Percentiles rank a stretch among this genome's conserved stretches.
Evolutionary conservation across 2,113 vertebrate species (phyloP).

Genomic region (Odocoileus hemionus): DNA sequence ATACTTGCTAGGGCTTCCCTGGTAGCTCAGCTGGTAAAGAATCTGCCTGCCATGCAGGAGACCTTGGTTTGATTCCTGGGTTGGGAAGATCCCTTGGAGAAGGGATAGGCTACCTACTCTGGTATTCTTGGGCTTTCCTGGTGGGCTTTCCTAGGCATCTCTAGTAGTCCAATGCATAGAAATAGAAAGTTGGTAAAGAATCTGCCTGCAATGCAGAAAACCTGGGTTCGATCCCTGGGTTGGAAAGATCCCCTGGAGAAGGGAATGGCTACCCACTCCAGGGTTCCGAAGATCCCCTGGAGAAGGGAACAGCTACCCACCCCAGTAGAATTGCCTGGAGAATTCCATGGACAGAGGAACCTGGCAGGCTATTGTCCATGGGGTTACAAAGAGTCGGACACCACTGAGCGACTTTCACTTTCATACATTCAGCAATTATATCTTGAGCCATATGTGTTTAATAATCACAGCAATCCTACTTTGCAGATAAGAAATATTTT

Average conservation of each 20-base stretch:
- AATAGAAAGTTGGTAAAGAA: background rate
- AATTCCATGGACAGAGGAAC: background rate
- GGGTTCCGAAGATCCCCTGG: background rate
- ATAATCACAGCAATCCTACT: background rate
- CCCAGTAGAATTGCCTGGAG: background rate
- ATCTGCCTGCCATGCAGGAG: background rate
- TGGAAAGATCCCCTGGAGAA: background rate
- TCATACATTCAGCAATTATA: background rate
- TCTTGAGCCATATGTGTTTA: background rate
- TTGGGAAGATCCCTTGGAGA: background rate
- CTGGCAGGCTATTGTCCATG: background rate
- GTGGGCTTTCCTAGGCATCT: background rate
- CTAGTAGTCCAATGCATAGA: background rate
- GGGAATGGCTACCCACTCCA: background rate
- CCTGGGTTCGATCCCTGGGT: background rate
- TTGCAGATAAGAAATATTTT: background rate
- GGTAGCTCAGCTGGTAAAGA: background rate
- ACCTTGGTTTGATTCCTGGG: background rate
- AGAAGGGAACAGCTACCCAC: background rate
- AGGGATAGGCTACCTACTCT: background rate
- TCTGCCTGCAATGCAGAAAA: background rate
- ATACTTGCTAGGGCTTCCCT: background rate
- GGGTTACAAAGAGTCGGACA: background rate
- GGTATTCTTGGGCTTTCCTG: background rate
- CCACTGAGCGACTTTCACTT: background rate